Evolutionary conservation across 1,140 invertebrate species (phyloP), one percentile per base, ranked within the genome.

Genomic region (Lerema accius): DNA sequence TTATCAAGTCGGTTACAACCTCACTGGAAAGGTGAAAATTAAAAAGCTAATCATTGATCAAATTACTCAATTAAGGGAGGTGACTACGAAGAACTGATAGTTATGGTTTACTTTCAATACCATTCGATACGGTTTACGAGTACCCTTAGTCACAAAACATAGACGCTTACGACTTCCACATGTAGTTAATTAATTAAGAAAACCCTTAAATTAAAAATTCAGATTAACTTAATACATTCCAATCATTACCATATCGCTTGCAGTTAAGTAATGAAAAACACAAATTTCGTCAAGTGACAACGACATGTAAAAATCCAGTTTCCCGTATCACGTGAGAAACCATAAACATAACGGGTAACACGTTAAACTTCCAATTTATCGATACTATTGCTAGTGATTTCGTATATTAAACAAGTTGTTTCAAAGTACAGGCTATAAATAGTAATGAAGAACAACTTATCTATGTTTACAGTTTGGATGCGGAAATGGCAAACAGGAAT

Each of bases 271-370:
- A 56, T 56, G 49, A 43, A 56, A 56, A 56, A 23, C 53, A 56
- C 53, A 42, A 26, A 45, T 56, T 56, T 56, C 39, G 40, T 56
- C 11, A 56, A 23, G 40, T 63, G 28, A 43, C 60, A 53, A 40
- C 50, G 17, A 53, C 28, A 55, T 59, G 49, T 45, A 65, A 23
- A 23, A 53, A 65, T 56, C 43, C 49, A 58, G 53, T 58, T 51
- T 32, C 28, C 39, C 35, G 23, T 19, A 63, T 49, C 14, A 43
- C 37, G 46, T 32, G 63, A 60, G 58, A 53, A 43, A 28, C 40
- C 14, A 65, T 65, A 65, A 65, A 65, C 32, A 60, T 65, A 65
- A 65, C 63, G 63, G 55, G 56, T 19, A 35, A 14, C 19, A 53
- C 55, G 55, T 60, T 65, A 65, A 65, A 46, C 26, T 14, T 53